Percentiles rank a stretch among this genome's conserved stretches.
Evolutionary conservation across 2,888 invertebrate species (phyloP).

Genomic region (Standfussiana lucernea): DNA sequence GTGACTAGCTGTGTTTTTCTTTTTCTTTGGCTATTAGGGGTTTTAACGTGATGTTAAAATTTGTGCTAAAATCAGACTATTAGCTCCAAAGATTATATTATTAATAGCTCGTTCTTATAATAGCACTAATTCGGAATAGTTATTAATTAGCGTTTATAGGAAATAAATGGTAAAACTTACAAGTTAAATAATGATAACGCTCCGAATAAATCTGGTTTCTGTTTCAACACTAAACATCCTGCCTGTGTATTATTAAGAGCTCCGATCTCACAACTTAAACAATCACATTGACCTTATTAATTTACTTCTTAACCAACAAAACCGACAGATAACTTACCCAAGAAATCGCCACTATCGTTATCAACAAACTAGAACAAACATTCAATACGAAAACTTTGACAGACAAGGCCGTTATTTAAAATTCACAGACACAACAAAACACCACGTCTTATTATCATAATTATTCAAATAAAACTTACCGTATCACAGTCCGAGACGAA

Average conservation of each 20-base stretch:
- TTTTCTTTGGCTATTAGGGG: neutral
- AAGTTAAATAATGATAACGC: neutral
- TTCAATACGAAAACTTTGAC: constrained; percentile 25
- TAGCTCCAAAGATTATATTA: no score
- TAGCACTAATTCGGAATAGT: neutral
- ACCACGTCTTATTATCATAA: neutral
- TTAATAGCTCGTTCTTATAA: neutral
- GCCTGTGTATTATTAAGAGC: neutral
- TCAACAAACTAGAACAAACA: constrained; percentile 11
- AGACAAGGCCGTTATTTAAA: constrained; percentile 42
- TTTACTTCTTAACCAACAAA: neutral
- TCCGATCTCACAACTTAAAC: neutral
- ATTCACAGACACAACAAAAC: neutral
- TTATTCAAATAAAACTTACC: constrained; percentile 60
- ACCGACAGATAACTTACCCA: neutral
- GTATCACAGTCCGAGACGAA: constrained; percentile 77
- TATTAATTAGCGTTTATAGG: neutral
- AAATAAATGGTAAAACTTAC: neutral
- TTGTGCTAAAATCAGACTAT: no score
- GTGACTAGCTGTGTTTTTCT: neutral
- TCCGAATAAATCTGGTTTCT: neutral
- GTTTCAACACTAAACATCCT: neutral
- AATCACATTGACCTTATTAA: neutral
- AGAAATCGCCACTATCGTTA: neutral
- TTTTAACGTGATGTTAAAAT: neutral